Evolutionary conservation across 1,140 invertebrate genomes (phyloP).

Genomic region (Drosophila novamexicana): DNA sequence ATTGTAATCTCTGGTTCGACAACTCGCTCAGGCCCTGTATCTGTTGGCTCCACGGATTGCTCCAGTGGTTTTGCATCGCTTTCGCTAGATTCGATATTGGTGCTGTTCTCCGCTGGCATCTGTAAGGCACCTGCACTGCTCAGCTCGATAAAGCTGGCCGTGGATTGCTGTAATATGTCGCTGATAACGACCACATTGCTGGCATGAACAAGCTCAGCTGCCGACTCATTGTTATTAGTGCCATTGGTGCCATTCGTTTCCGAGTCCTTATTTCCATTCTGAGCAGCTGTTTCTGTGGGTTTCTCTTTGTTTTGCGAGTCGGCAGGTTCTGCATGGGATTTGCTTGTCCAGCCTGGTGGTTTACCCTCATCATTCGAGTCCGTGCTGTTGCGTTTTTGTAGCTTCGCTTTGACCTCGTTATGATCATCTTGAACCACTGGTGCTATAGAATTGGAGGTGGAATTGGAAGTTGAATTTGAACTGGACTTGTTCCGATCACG

Average conservation of each 20-base stretch:
- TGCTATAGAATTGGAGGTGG: constrained; percentile 26
- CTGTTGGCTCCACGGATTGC: neutral
- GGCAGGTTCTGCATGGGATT: constrained; percentile 9
- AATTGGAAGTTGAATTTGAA: constrained; percentile 36
- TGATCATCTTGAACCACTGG: constrained; percentile 62
- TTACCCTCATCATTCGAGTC: constrained; percentile 81
- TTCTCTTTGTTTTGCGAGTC: constrained; percentile 21
- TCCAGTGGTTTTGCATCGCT: neutral
- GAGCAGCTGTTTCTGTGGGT: constrained; percentile 12
- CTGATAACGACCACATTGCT: constrained; percentile 60
- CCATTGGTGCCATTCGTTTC: constrained; percentile 50
- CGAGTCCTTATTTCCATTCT: constrained; percentile 44
- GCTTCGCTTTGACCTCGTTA: constrained; percentile 60
- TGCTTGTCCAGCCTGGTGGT: constrained; percentile 27
- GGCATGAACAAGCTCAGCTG: constrained; percentile 1
- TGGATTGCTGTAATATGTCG: constrained; percentile 70
- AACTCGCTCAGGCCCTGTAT: neutral
- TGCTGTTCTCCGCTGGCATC: neutral
- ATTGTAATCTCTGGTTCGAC: neutral
- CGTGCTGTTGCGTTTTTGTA: constrained; percentile 60
- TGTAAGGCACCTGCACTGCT: constrained; percentile 18
- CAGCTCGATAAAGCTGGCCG: constrained; percentile 63
- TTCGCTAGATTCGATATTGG: neutral
- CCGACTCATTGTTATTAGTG: constrained; percentile 29
- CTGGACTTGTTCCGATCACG: constrained; percentile 58